Percentiles rank a stretch among this genome's conserved stretches.
phyloP scores from a whole-genome alignment of 1,140 invertebrate species.

The Penaeus chinensis region DNA sequence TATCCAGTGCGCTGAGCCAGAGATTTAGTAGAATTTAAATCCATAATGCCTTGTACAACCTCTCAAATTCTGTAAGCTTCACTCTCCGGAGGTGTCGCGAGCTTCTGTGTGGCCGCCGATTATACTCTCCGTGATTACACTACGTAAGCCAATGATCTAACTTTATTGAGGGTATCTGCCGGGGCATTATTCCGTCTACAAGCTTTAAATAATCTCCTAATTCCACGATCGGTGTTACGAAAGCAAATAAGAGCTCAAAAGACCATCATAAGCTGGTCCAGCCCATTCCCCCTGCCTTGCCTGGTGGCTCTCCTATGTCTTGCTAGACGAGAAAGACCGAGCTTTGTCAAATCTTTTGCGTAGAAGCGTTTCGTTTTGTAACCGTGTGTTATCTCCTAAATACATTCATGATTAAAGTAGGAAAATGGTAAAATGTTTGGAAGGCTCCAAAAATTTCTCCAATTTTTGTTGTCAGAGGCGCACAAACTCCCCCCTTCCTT shows the following conservation, averaged over 20 bases:
- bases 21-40: conserved; percentile 27
- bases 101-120: conserved; percentile 7
- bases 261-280: conserved; percentile 26
- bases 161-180: conserved; percentile 26
- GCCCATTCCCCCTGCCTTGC: background rate
- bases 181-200: conserved; percentile 30
- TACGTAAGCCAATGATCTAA: conserved; percentile 14
- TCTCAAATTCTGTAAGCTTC: conserved; percentile 17
- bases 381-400: conserved; percentile 63
- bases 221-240: conserved; percentile 25
- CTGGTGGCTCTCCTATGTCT: background rate
- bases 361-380: conserved; percentile 49
- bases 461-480: conserved; percentile 58
- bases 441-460: conserved; percentile 54
- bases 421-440: conserved; percentile 62
- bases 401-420: conserved; percentile 61
- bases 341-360: conserved; percentile 37
- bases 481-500: background rate
- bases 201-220: conserved; percentile 37
- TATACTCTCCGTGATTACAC: conserved; percentile 16
- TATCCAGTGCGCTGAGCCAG: background rate
- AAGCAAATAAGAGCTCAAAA: conserved; percentile 35
- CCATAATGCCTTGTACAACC: conserved; percentile 24
- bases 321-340: background rate
- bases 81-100: conserved; percentile 5